Percentiles rank a stretch among this genome's conserved stretches.
Conservation (phyloP, 2,888 invertebrate genomes). For the Eumacrocentrus americanus region DNA sequence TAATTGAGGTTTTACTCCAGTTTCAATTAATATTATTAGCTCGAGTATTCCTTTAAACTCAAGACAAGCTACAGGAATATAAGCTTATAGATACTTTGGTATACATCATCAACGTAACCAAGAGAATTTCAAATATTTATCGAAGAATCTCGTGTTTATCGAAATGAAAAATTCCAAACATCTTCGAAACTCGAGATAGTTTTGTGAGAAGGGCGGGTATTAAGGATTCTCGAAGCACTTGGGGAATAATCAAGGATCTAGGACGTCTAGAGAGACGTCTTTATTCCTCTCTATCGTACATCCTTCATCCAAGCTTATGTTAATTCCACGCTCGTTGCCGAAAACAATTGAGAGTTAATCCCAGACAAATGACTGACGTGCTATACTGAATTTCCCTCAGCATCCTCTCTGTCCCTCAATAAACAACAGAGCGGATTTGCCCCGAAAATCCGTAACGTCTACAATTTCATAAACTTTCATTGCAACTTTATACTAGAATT, state of each 20-base stretch:
- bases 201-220: slow-evolving; percentile 37
- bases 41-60: slow-evolving; percentile 33
- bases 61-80: neutral
- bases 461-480: too few relatives aligned
- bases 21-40: slow-evolving; percentile 60
- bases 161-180: too few relatives aligned
- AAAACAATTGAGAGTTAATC: slow-evolving; percentile 61
- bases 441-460: too few relatives aligned
- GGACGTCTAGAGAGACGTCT: slow-evolving; percentile 26
- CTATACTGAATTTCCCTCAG: slow-evolving; percentile 28
- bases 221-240: slow-evolving; percentile 45
- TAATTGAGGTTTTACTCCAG: slow-evolving; percentile 55
- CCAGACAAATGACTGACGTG: slow-evolving; percentile 60
- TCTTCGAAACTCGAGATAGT: too few relatives aligned
- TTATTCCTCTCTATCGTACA: slow-evolving; percentile 44
- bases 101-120: too few relatives aligned
- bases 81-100: neutral
- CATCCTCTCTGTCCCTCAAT: neutral
- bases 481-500: too few relatives aligned
- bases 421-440: too few relatives aligned
- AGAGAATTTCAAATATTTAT: neutral
- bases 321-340: slow-evolving; percentile 53
- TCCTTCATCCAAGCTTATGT: slow-evolving; percentile 62
- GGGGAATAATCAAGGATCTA: slow-evolving; percentile 50
- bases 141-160: too few relatives aligned